phyloP scores from a whole-genome alignment of 2,888 invertebrate species.

The Drosophila planitibia region DNA sequence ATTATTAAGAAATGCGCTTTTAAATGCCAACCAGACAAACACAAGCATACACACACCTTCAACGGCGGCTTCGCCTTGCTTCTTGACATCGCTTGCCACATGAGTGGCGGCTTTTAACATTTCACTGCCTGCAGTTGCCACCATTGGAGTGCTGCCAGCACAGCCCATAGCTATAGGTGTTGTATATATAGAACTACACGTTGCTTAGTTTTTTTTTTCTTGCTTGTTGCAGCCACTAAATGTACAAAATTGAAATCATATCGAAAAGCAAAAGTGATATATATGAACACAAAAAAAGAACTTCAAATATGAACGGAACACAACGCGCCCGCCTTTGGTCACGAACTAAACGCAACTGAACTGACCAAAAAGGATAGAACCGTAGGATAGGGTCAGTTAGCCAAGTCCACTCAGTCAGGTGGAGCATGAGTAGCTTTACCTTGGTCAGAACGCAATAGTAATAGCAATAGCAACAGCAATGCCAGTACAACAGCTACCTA shows the following conservation, averaged over 20 bases:
- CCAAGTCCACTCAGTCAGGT: constrained; percentile 3
- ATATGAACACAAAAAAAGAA: constrained; percentile 15
- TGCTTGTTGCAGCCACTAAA: constrained; percentile 5
- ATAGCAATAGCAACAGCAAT: constrained; percentile 18
- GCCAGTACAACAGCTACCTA: constrained; percentile 20
- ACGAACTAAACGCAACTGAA: constrained; percentile 80
- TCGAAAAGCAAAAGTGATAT: constrained; percentile 25
- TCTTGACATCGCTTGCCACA: constrained; percentile 77
- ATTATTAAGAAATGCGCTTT: constrained; percentile 42
- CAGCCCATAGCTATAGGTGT: constrained; percentile 76
- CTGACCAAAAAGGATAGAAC: constrained; percentile 65
- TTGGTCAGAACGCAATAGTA: constrained; percentile 47
- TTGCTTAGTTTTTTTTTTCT: not conserved
- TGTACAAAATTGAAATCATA: constrained; percentile 52
- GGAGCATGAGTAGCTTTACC: not conserved
- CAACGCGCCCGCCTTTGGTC: constrained; percentile 75
- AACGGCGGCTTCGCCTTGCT: constrained; percentile 76
- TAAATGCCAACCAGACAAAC: constrained; percentile 56
- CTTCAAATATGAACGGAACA: constrained; percentile 49
- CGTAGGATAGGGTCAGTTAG: constrained; percentile 63
- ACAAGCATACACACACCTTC: constrained; percentile 65
- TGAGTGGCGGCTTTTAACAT: constrained; percentile 83
- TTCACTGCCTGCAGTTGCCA: constrained; percentile 83
- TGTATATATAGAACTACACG: constrained; percentile 25
- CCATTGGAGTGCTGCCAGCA: constrained; percentile 83